Percentiles rank a stretch among this genome's conserved stretches.
Conservation (phyloP, 2,888 invertebrate genomes). For the Chirona hameri region DNA sequence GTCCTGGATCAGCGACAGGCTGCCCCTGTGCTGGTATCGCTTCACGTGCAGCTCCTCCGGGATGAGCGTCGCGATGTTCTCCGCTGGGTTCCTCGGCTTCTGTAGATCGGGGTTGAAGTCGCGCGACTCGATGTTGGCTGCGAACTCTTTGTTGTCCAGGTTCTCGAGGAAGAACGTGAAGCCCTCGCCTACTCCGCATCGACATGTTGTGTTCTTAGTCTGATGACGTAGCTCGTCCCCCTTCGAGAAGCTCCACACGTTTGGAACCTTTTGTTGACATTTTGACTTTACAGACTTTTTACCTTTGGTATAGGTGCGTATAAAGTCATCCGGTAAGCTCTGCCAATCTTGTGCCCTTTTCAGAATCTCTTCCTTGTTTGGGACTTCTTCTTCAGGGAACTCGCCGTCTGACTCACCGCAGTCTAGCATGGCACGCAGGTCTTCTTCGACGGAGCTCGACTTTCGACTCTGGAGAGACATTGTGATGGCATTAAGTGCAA, state of each 20-base stretch:
- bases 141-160: neutral
- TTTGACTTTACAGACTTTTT: neutral
- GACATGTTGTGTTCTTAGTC: neutral
- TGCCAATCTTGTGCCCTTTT: neutral
- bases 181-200: neutral
- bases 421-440: neutral
- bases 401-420: neutral
- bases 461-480: neutral
- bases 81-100: neutral
- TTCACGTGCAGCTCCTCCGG: neutral
- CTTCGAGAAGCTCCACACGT: neutral
- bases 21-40: neutral
- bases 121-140: neutral
- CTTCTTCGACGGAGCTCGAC: neutral
- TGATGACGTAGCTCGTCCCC: neutral
- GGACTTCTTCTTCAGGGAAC: neutral
- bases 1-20: neutral
- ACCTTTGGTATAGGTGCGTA: neutral
- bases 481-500: neutral
- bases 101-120: neutral
- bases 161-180: neutral
- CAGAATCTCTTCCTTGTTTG: neutral
- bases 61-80: neutral
- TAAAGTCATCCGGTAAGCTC: neutral
- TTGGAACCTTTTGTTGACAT: neutral